Base-by-base conservation (phyloP, 2,888 invertebrate genomes). In the Drosophila ezoana region DNA sequence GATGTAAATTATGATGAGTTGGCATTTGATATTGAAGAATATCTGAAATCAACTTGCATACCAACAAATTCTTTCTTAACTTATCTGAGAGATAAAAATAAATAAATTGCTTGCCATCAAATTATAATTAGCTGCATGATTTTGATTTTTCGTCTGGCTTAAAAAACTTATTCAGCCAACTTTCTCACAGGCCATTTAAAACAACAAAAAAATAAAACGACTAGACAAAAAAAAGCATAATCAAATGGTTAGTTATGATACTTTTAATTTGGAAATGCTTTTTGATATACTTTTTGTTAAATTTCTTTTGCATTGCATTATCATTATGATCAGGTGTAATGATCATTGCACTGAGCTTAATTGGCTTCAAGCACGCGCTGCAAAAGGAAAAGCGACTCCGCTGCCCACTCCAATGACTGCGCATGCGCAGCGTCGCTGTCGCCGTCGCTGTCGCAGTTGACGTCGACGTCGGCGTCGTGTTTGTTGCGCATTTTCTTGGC, bases 311-410 rank as follows among this genome's bases (percentile, higher is more conserved):
- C 66, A 61, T 70, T 75, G 59, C 60, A 65, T 69, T 76, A 58
- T 32, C 51, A 47, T 68, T 20, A 59, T 63, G 45, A 20, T 47
- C 33, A 32, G 38, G 13, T 37, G 32, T 10, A 72, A 74, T 69
- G 75, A 72, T 58, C 59, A 66, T 66, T 75, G 49, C 51, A 56
- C 35, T 23, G 63, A 32, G 33, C 71, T 77, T 77, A 79, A 78
- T 78, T 78, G 80, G 76, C 65, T 14, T 14, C 44, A 61, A 72
- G 57, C 77, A 78, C 68, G 80, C 80, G 58, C 68, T 58, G 56
- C 14, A 76, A 75, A 75, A 75, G 77, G 75, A 69, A 72, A 76
- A 80, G 77, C 65, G 38, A 54, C 65, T 59, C 40, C 35, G 28
- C 72, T 72, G 66, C 58, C 57, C 57, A 68, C 70, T 74, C 59